Evolutionary conservation across 2,888 invertebrate species (phyloP).

Genomic region (Pyrocoelia pectoralis): DNA sequence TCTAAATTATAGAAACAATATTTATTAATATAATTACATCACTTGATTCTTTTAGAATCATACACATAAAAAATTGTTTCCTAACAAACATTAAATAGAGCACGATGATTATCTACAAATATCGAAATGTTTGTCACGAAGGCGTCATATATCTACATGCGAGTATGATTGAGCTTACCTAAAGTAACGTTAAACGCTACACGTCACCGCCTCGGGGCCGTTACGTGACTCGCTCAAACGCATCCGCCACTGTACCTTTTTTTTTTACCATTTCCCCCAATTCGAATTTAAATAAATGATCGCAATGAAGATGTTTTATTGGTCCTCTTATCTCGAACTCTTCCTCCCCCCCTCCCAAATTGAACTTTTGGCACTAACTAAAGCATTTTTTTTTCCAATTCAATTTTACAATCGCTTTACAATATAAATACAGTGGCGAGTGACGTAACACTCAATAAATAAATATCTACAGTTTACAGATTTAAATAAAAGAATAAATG

Average conservation of each 20-base stretch:
- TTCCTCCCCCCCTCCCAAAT: not conserved
- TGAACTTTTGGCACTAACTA: slow-evolving; percentile 29
- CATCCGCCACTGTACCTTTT: slow-evolving; percentile 25
- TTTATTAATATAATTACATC: slow-evolving; percentile 60
- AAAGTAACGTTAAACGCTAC: slow-evolving; percentile 38
- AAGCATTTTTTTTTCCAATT: slow-evolving; percentile 23
- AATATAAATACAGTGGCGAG: slow-evolving; percentile 24
- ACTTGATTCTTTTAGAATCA: slow-evolving; percentile 61
- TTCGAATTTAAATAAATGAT: not conserved
- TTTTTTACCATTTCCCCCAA: slow-evolving; percentile 10
- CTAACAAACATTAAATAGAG: slow-evolving; percentile 60
- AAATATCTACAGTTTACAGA: slow-evolving; percentile 26
- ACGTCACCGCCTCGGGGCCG: slow-evolving; percentile 30
- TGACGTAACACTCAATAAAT: slow-evolving; percentile 30
- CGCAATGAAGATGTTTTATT: not conserved
- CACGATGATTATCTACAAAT: slow-evolving; percentile 59
- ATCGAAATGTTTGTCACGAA: slow-evolving; percentile 49
- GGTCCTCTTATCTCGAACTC: slow-evolving; percentile 5
- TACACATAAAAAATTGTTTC: slow-evolving; percentile 62
- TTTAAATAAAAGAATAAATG: slow-evolving; percentile 18
- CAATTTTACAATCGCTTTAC: not conserved
- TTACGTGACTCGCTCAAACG: slow-evolving; percentile 33
- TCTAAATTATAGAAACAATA: slow-evolving; percentile 62
- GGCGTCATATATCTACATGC: slow-evolving; percentile 55
- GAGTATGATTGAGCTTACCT: slow-evolving; percentile 45